These are phyloP conservation scores for Celastrina argiolus DNA, from an alignment of 2,888 invertebrate genomes.

Conservation along the genomic window DNA sequence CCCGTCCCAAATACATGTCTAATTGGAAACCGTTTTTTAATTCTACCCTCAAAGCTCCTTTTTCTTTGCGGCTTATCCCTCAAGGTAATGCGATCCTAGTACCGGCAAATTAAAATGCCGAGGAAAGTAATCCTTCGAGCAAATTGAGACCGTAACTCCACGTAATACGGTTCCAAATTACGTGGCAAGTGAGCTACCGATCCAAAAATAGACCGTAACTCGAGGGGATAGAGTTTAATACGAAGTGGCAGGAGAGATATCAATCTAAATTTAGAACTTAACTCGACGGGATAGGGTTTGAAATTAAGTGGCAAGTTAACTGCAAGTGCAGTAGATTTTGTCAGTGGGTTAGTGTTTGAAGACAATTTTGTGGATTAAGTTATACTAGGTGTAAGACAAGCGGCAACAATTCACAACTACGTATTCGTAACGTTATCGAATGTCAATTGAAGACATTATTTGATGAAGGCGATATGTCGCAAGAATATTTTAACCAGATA, in stretches of 20 bases:
- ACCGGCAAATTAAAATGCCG: conserved; percentile 7
- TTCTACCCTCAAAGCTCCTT: background rate
- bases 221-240: background rate
- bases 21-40: conserved; percentile 1
- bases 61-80: conserved; percentile 4
- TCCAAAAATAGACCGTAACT: background rate
- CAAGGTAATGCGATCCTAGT: conserved; percentile 1
- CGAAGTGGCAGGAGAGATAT: background rate
- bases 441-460: too few species aligned
- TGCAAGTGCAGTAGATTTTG: background rate
- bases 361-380: background rate
- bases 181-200: background rate
- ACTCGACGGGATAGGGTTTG: conserved; percentile 1
- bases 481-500: too few species aligned
- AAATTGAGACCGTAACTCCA: background rate
- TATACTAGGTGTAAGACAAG: background rate
- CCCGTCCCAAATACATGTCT: background rate
- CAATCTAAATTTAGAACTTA: conserved; percentile 11
- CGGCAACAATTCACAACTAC: too few species aligned
- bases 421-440: too few species aligned
- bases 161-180: background rate
- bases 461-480: too few species aligned
- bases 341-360: conserved; percentile 1
- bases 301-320: conserved; percentile 13
- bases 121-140: background rate